These are phyloP conservation scores for Lasioglossum oenotherae DNA, from an alignment of 2,888 invertebrate species.

Conservation along the genomic window DNA sequence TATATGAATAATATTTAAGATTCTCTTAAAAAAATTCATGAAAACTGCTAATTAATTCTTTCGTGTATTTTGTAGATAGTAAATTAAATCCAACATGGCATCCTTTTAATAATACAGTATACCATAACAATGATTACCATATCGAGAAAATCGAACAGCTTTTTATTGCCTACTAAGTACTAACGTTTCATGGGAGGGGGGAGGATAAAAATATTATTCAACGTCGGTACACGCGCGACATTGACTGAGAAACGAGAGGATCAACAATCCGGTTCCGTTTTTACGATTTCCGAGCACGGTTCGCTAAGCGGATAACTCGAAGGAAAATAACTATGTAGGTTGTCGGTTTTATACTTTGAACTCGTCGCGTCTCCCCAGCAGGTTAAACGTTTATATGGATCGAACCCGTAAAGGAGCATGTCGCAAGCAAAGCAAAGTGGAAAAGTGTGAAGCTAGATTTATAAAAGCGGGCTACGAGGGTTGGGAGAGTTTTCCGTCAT, in stretches of 20 bases:
- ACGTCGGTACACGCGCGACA: not conserved
- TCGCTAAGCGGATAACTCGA: too few species aligned
- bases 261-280: not conserved
- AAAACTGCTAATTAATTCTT: not conserved
- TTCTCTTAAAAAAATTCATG: not conserved
- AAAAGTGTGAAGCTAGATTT: slow-evolving; percentile 32
- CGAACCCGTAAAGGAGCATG: slow-evolving; percentile 14
- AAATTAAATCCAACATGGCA: not conserved
- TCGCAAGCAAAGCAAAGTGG: slow-evolving; percentile 12
- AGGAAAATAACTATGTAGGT: slow-evolving; percentile 22
- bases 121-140: not conserved
- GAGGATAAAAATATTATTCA: not conserved
- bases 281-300: not conserved
- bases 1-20: too few species aligned
- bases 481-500: not conserved
- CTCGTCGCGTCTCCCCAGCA: slow-evolving; percentile 7
- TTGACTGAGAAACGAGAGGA: not conserved
- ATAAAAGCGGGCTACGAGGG: not conserved
- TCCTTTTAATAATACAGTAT: not conserved
- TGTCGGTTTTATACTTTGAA: slow-evolving; percentile 44
- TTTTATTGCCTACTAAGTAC: not conserved
- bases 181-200: not conserved
- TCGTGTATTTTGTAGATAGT: not conserved
- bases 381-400: slow-evolving; percentile 44
- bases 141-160: not conserved